Base-by-base conservation (phyloP, 2,888 invertebrate genomes). In the Cordilura impudica region DNA sequence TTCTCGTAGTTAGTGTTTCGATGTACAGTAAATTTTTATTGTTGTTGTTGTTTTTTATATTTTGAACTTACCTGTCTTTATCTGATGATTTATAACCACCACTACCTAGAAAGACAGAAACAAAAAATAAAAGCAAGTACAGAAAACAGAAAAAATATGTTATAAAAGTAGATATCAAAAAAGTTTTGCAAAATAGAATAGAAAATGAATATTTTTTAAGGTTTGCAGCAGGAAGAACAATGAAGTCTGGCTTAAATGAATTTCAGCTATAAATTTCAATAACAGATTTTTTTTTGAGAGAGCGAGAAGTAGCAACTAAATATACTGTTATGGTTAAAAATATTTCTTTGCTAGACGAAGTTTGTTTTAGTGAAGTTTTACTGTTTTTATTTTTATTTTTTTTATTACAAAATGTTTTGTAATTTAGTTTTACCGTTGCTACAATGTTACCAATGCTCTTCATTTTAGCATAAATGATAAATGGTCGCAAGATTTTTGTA, bases 71-170 rank as follows among this genome's bases (percentile, higher is more conserved):
- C 95, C 94, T 94, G 91, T 95, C 95, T 90, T 95, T 92, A 90
- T 95, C 95, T 86, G 94, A 93, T 90, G 95, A 94, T 91, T 95
- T 94, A 91, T 95, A 95, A 90, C 95, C 95, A 84, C 94, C 94
- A 91, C 94, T 94, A 88, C 94, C 95, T 95, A 93, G 81, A 92
- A 92, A 67, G 53, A 72, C 26, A 75, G 71, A 83, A 61, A 67
- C 81, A 74, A 74, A 82, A 78, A n/a, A n/a, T n/a, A 92, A 92
- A 67, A 54, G 69, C 26, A 75, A 67, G 83, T 58, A 67, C 81
- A 74, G 72, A 82, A 78, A 60, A 71, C 78, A 77, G 51, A 72
- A 61, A 67, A 71, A 82, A 81, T 76, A 78, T 61, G 65, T 58
- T 63, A 45, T 58, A 31, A 49, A 49, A 18, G 6, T 29, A 31